Base-by-base conservation (phyloP, 2,113 vertebrate genomes). In the Apodemus speciosus region DNA sequence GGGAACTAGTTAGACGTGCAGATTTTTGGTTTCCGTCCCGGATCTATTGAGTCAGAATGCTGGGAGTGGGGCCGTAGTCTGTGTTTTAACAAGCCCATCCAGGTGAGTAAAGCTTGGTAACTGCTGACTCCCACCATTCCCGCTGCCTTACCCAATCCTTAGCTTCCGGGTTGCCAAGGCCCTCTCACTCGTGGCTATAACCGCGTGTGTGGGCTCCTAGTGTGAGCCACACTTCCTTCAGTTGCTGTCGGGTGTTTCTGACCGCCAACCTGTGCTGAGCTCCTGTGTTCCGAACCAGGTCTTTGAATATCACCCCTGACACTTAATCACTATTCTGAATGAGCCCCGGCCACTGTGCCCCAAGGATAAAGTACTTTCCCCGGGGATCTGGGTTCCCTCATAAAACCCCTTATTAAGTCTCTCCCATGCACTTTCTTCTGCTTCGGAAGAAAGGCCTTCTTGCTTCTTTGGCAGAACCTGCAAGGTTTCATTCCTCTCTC, bases 1-100 rank as follows among this genome's bases (percentile, higher is more conserved):
- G 58, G 60, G 84, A 92, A 85, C 72, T 85, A 6, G 30, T 71
- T 56, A 81, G 92, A 94, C 85, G 51, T 21, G 71, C 46, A 58
- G 46, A 15, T 27, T 58, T 88, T 64, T 85, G 7, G 40, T 94
- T 79, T 92, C 76, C 9, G 40, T 38, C 46, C 81, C 23, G 71
- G 87, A 84, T 43, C 66, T 83, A 56, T 1, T 69, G 86, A 85
- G 91, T 90, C 90, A 83, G 76, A 93, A 77, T 16, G 60, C 60
- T 43, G 60, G 91, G 86, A 93, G 49, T 18, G 46, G 23, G 40
- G 62, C 62, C 68, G 46, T 27, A 9, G 11, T 62, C 56, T 40
- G 85, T 21, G 49, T 89, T 92, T 83, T 71, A 40, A 80, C 40
- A 73, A 76, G 86, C 27, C 72, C 30, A 66, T 90, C 46, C 60